phyloP scores from a whole-genome alignment of 2,888 invertebrate genomes.

The Hydroisotoma schaefferi region DNA sequence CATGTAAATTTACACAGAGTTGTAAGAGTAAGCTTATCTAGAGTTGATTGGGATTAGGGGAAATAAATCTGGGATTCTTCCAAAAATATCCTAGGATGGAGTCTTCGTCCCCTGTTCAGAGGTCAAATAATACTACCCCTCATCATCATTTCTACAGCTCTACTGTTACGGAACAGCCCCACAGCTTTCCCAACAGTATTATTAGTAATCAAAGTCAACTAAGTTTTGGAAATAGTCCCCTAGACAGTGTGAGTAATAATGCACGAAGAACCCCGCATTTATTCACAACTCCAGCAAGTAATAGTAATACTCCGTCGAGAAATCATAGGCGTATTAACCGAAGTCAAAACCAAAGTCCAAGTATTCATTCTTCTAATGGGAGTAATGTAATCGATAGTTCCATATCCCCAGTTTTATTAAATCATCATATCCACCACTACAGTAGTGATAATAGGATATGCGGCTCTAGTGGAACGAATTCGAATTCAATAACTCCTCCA shows the following conservation, averaged over 20 bases:
- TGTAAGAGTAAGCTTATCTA: too few species aligned
- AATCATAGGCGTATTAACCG: constrained; percentile 11
- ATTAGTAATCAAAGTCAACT: constrained; percentile 24
- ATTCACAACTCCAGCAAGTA: too few species aligned
- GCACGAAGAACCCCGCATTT: not conserved
- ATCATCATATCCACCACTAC: constrained; percentile 22
- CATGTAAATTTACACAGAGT: too few species aligned
- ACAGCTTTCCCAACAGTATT: constrained; percentile 28
- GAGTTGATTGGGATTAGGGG: not conserved
- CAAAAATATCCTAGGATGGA: constrained; percentile 14
- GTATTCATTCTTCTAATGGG: constrained; percentile 23
- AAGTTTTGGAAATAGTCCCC: not conserved
- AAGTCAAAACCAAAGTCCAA: constrained; percentile 23
- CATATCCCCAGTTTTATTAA: constrained; percentile 7
- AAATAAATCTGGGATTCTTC: not conserved
- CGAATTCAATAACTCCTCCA: constrained; percentile 31
- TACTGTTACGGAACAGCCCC: constrained; percentile 20
- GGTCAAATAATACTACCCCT: constrained; percentile 35
- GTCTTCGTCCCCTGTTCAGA: constrained; percentile 23
- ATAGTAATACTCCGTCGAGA: constrained; percentile 11
- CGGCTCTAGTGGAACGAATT: constrained; percentile 22
- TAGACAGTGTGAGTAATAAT: not conserved
- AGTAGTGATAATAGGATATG: constrained; percentile 23
- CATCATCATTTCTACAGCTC: constrained; percentile 30
- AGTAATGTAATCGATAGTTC: constrained; percentile 14